phyloP scores from a whole-genome alignment of 2,888 invertebrate species.

The Drosophila affinis region DNA sequence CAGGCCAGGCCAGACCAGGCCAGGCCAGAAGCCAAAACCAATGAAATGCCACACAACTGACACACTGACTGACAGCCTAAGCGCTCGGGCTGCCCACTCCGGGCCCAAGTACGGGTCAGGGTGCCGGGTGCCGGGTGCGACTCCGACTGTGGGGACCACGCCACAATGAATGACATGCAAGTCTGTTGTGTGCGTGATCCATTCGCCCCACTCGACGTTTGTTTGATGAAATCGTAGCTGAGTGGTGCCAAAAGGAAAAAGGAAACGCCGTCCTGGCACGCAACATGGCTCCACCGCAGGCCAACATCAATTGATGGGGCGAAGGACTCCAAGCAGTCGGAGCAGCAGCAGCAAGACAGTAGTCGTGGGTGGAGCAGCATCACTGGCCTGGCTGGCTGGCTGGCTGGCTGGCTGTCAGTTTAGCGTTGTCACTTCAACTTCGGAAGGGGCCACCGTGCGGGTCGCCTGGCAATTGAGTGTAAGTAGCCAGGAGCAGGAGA shows the following conservation, averaged over 20 bases:
- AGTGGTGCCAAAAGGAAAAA: constrained; percentile 44
- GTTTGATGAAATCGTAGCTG: constrained; percentile 64
- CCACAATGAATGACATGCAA: constrained; percentile 53
- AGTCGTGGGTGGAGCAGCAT: constrained; percentile 9
- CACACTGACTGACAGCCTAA: constrained; percentile 62
- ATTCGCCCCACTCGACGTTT: constrained; percentile 54
- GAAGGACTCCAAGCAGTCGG: background rate
- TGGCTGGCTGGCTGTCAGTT: constrained; percentile 40
- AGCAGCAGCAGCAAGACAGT: background rate
- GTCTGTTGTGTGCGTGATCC: constrained; percentile 50
- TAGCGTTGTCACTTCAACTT: constrained; percentile 53
- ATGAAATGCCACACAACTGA: constrained; percentile 48
- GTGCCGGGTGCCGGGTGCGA: background rate
- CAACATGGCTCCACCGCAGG: constrained; percentile 32
- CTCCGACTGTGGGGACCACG: constrained; percentile 7
- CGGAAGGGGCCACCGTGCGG: constrained; percentile 18
- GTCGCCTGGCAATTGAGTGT: constrained; percentile 65
- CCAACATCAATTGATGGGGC: constrained; percentile 50
- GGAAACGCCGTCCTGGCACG: constrained; percentile 34
- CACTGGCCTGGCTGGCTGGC: background rate
- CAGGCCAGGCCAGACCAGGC: background rate
- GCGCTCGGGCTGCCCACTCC: constrained; percentile 26
- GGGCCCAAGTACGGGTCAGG: background rate
- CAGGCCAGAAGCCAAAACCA: constrained; percentile 38
- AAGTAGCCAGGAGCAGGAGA: constrained; percentile 56